Evolutionary conservation across 2,888 invertebrate species (phyloP).

Genomic region (Petrophora chlorosata): DNA sequence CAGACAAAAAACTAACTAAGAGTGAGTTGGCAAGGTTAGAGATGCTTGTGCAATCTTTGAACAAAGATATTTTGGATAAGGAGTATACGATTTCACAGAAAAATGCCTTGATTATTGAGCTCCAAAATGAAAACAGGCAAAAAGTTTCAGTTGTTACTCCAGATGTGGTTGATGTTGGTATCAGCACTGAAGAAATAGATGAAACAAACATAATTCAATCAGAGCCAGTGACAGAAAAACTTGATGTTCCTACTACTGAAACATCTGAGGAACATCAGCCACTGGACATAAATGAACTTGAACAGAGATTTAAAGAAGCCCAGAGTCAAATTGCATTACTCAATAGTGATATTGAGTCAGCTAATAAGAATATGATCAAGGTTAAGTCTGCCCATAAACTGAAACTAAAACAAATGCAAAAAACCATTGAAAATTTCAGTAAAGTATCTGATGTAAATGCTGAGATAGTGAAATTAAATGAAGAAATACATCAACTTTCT

Average conservation of each 20-base stretch:
- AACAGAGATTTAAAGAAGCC: slow-evolving; percentile 73
- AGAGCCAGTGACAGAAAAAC: slow-evolving; percentile 14
- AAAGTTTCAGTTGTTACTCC: slow-evolving; percentile 33
- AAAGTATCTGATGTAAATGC: slow-evolving; percentile 87
- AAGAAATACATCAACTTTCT: slow-evolving; percentile 85
- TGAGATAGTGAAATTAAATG: slow-evolving; percentile 86
- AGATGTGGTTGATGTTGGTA: slow-evolving; percentile 53
- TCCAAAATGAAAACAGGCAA: slow-evolving; percentile 47
- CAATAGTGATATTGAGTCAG: slow-evolving; percentile 88
- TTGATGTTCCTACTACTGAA: slow-evolving; percentile 30
- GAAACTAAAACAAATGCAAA: slow-evolving; percentile 90
- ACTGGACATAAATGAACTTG: slow-evolving; percentile 52
- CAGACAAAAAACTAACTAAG: slow-evolving; percentile 67
- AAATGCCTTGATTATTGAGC: slow-evolving; percentile 69
- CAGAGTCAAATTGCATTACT: slow-evolving; percentile 78
- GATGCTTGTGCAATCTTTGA: slow-evolving; percentile 70
- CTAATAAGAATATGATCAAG: slow-evolving; percentile 90
- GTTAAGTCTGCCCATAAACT: slow-evolving; percentile 88
- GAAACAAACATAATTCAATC: slow-evolving; percentile 25
- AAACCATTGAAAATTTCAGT: slow-evolving; percentile 87
- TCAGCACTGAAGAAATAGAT: slow-evolving; percentile 48
- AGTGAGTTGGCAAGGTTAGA: slow-evolving; percentile 66
- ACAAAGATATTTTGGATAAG: slow-evolving; percentile 77
- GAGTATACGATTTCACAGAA: slow-evolving; percentile 72
- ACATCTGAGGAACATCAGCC: slow-evolving; percentile 33